Evolutionary conservation across 2,888 invertebrate genomes (phyloP), one percentile per base, ranked within the genome.

Genomic region (Drosophila infuscata): DNA sequence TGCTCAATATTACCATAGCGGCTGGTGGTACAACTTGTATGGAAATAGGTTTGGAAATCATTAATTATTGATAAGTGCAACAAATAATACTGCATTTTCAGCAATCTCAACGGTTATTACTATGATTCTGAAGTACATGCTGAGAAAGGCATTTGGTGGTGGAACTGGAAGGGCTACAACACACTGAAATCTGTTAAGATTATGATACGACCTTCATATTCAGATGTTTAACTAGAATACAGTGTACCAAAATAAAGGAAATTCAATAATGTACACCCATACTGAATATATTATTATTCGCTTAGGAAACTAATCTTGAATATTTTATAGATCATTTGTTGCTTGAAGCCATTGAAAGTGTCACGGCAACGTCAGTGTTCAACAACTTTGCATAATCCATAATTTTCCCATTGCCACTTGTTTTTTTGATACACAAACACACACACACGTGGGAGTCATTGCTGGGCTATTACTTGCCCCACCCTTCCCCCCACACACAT

Each of bases 371-470:
- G 51, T 61, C 56, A 63, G 68, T 53, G 46, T 57, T 68, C 36
- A 54, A 41, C 38, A 79, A 81, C 71, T 85, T 83, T 73, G 71
- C 69, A 83, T 78, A 72, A 82, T 83, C 71, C 74, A 76, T 83
- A 83, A 82, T 78, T 83, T 86, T 59, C 70, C 73, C 67, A 76
- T 76, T 77, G 87, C 76, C 75, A 70, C 73, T 74, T 72, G 68
- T 11, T 36, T 57, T 74, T 70, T 69, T 54, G 38, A 25, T 53
- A 41, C 46, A 8, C n/a, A 11, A 11, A 12, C n/a, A 11, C 12
- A 12, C 30, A 35, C n/a, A 48, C 59, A 35, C 41, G 59, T 36
- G 32, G 38, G 29, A 38, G 12, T 32, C 17, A 54, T 48, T 54
- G 54, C 29, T 29, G 15, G 43, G 15, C 59, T 33, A 41, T 30